Evolutionary conservation across 2,797 vertebrate genomes (phyloP).

Genomic region (Acestrorhynchus altus): DNA sequence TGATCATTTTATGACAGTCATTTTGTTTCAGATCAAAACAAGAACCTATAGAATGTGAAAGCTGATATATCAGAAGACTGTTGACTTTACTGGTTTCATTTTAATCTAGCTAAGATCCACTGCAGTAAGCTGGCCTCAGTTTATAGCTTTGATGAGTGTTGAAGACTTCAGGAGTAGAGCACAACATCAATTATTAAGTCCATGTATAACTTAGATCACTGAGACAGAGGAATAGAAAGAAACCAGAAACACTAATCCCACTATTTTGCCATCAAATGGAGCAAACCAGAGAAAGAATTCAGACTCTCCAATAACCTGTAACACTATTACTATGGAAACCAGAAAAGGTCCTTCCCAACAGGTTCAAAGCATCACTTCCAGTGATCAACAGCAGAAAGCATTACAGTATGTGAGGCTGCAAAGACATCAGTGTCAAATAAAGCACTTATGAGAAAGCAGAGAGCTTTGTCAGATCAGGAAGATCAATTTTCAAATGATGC

Average conservation of each 20-base stretch:
- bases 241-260: background rate
- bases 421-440: too few species aligned
- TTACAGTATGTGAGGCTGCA: too few species aligned
- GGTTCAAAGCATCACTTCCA: too few species aligned
- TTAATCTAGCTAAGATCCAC: background rate
- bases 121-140: background rate
- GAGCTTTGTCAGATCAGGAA: background rate
- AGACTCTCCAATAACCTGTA: background rate
- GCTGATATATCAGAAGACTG: background rate
- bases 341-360: background rate
- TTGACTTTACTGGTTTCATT: conserved; percentile 4
- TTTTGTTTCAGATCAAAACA: too few species aligned
- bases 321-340: background rate
- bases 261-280: background rate
- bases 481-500: background rate
- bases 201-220: background rate
- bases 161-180: too few species aligned
- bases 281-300: background rate
- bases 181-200: conserved; percentile 1
- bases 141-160: background rate
- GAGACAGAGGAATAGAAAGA: background rate
- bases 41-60: too few species aligned
- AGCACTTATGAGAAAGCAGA: background rate
- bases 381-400: too few species aligned
- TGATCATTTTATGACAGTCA: too few species aligned